A percentile compares a stretch with the other conserved stretches of the same genome.
Conservation (phyloP, 1,140 invertebrate genomes). For the Rhynchophorus ferrugineus region DNA sequence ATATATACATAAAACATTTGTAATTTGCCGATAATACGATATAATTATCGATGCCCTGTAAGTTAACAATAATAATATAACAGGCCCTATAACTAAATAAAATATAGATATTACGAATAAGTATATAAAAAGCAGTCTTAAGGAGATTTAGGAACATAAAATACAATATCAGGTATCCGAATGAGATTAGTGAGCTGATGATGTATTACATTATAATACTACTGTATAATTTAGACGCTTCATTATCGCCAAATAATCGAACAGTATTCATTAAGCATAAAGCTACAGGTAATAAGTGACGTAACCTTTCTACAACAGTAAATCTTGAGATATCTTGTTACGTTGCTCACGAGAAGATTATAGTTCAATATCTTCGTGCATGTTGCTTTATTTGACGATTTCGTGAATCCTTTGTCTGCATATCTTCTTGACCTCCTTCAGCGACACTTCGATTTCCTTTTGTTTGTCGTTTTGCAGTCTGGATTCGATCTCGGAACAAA, state of each 20-base stretch:
- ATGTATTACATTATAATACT: not conserved
- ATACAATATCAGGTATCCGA: not conserved
- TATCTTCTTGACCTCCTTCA: constrained; percentile 65
- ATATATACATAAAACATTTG: no score
- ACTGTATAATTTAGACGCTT: not conserved
- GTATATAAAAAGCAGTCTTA: constrained; percentile 15
- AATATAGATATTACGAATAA: not conserved
- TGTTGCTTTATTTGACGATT: constrained; percentile 43
- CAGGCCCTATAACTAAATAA: no score
- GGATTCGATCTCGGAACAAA: constrained; percentile 48
- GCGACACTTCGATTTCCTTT: constrained; percentile 49
- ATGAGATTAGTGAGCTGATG: not conserved
- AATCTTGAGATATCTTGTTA: no score
- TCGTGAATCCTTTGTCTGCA: constrained; percentile 51
- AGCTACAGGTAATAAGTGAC: no score
- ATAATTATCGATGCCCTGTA: no score
- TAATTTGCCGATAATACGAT: no score
- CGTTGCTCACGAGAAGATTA: no score
- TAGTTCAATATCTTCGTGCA: no score
- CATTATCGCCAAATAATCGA: no score
- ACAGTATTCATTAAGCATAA: no score
- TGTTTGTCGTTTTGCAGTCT: constrained; percentile 49
- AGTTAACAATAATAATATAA: no score
- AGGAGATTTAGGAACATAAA: constrained; percentile 6
- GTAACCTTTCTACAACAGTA: no score